phyloP scores from a whole-genome alignment of 2,888 invertebrate species.

The Sarcophaga caerulescens region DNA sequence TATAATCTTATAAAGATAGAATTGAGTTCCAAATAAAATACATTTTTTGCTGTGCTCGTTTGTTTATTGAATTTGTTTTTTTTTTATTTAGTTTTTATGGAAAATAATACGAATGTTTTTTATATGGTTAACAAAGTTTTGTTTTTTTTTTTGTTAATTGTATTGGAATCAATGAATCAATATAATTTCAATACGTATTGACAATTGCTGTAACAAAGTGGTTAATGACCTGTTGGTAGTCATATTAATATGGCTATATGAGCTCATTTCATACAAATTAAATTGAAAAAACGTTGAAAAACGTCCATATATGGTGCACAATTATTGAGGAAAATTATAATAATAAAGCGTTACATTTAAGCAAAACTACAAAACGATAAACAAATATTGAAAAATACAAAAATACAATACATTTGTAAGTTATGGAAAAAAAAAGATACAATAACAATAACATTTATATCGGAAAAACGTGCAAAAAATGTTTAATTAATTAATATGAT shows the following conservation, averaged over 20 bases:
- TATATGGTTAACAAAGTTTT: slow-evolving; percentile 61
- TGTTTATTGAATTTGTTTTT: background rate
- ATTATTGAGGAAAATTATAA: slow-evolving; percentile 67
- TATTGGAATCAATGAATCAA: background rate
- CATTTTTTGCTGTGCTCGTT: slow-evolving; percentile 17
- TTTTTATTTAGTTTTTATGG: slow-evolving; percentile 33
- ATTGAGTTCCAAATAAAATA: background rate
- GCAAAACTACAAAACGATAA: slow-evolving; percentile 44
- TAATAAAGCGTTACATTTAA: slow-evolving; percentile 68
- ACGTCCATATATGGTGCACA: slow-evolving; percentile 60
- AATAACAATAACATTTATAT: background rate
- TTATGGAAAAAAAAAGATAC: slow-evolving; percentile 9
- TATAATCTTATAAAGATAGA: background rate
- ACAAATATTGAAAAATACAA: slow-evolving; percentile 21
- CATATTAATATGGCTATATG: slow-evolving; percentile 61
- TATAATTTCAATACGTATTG: slow-evolving; percentile 60
- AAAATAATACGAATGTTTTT: slow-evolving; percentile 57
- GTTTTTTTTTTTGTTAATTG: no score
- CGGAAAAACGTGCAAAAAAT: slow-evolving; percentile 58
- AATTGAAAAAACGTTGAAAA: slow-evolving; percentile 35
- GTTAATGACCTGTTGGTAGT: slow-evolving; percentile 64
- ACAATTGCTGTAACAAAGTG: slow-evolving; percentile 58
- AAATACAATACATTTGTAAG: slow-evolving; percentile 16
- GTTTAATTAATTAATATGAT: slow-evolving; percentile 51
- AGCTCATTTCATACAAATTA: slow-evolving; percentile 67